A percentile compares a stretch with the other conserved stretches of the same genome.
Conservation (phyloP, 2,888 invertebrate species). For the Meiosimyza platycephala region DNA sequence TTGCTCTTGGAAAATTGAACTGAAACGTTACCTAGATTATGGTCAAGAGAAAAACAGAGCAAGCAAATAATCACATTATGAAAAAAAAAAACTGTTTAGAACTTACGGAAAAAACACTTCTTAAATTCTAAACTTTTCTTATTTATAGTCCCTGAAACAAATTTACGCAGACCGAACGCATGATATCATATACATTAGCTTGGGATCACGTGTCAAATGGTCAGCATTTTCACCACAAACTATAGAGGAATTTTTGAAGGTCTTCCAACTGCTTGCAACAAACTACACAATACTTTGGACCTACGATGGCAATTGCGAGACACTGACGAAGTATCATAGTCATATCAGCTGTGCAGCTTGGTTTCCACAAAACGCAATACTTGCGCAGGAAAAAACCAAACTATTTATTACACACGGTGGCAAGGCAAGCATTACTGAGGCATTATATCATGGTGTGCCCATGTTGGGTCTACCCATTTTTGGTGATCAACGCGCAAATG, state of each 20-base stretch:
- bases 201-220: slow-evolving; percentile 54
- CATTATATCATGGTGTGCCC: slow-evolving; percentile 81
- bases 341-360: slow-evolving; percentile 65
- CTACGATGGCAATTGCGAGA: slow-evolving; percentile 48
- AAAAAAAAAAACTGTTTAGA: too few relatives aligned
- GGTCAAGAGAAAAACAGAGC: too few relatives aligned
- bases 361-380: slow-evolving; percentile 76
- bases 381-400: slow-evolving; percentile 77
- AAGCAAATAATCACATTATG: too few relatives aligned
- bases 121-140: background rate
- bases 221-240: slow-evolving; percentile 30
- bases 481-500: slow-evolving; percentile 83
- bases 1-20: too few relatives aligned
- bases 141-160: background rate
- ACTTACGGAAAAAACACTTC: too few relatives aligned
- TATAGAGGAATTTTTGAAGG: slow-evolving; percentile 39
- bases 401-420: slow-evolving; percentile 68
- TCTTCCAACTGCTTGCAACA: slow-evolving; percentile 42
- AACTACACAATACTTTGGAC: slow-evolving; percentile 54
- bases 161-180: background rate
- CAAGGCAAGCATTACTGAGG: slow-evolving; percentile 80
- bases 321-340: slow-evolving; percentile 1
- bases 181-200: slow-evolving; percentile 48
- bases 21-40: too few relatives aligned
- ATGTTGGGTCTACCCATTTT: slow-evolving; percentile 80